Percentiles rank a stretch among this genome's conserved stretches.
phyloP scores from a whole-genome alignment of 2,888 invertebrate species.

The Polymixis lichenea region DNA sequence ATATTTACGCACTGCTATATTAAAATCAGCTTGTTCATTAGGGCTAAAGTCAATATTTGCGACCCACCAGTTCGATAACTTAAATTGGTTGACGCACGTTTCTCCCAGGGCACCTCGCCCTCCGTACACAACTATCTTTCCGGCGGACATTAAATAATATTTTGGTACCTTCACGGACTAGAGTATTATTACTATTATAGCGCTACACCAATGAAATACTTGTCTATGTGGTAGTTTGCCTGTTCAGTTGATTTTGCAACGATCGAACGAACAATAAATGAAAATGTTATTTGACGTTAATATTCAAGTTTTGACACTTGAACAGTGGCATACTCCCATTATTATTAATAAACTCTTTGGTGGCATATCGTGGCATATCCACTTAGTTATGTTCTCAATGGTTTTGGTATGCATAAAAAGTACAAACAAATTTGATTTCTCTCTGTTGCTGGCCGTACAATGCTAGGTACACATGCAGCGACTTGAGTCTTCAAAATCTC shows the following conservation, averaged over 20 bases:
- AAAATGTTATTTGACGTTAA: background rate
- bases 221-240: background rate
- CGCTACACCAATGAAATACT: background rate
- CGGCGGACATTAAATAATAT: conserved; percentile 86
- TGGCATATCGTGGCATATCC: too few relatives aligned
- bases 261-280: background rate
- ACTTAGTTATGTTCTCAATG: background rate
- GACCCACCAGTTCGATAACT: conserved; percentile 97
- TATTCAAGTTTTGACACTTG: background rate
- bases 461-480: background rate
- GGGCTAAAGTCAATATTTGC: conserved; percentile 95
- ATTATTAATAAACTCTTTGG: too few relatives aligned
- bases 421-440: too few relatives aligned
- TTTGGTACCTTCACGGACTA: background rate
- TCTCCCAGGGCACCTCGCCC: conserved; percentile 98
- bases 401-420: too few relatives aligned
- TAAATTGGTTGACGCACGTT: conserved; percentile 96
- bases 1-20: conserved; percentile 95
- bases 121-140: conserved; percentile 97
- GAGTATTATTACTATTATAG: background rate
- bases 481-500: background rate
- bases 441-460: background rate
- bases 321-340: too few relatives aligned
- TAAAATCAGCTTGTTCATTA: conserved; percentile 97
- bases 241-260: background rate